A percentile compares a stretch with the other conserved stretches of the same genome.
phyloP scores from a whole-genome alignment of 2,113 vertebrate species.

The Gallinago media region DNA sequence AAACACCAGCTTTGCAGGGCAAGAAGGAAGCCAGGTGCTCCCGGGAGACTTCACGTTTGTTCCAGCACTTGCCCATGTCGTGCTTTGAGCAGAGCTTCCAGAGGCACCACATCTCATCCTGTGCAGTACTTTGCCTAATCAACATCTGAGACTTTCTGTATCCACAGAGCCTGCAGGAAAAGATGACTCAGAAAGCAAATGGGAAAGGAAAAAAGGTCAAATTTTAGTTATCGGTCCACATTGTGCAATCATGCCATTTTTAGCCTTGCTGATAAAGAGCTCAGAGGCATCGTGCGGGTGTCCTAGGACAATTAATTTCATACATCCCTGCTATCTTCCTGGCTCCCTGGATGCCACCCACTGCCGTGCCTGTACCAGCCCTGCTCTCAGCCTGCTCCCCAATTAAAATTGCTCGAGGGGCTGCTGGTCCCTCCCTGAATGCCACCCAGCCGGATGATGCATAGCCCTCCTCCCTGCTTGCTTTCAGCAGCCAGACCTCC shows the following conservation, averaged over 20 bases:
- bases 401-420: neutral
- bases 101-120: accelerated
- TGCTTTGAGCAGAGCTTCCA: neutral
- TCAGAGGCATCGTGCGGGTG: accelerated
- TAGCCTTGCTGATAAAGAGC: neutral
- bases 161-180: neutral
- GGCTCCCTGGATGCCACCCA: neutral
- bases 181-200: neutral
- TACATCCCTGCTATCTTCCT: neutral
- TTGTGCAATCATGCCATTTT: neutral
- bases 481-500: neutral
- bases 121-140: accelerated
- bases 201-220: neutral
- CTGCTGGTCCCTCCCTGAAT: accelerated
- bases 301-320: neutral
- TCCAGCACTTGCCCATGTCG: accelerated
- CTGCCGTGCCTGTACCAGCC: neutral
- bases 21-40: too few relatives aligned
- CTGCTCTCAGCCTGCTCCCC: neutral
- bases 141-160: neutral
- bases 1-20: neutral
- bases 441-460: neutral
- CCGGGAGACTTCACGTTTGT: neutral
- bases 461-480: neutral
- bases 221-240: neutral